Evolutionary conservation across 2,888 invertebrate species (phyloP), one percentile per base, ranked within the genome.

Genomic region (Euspilapteryx auroguttella): DNA sequence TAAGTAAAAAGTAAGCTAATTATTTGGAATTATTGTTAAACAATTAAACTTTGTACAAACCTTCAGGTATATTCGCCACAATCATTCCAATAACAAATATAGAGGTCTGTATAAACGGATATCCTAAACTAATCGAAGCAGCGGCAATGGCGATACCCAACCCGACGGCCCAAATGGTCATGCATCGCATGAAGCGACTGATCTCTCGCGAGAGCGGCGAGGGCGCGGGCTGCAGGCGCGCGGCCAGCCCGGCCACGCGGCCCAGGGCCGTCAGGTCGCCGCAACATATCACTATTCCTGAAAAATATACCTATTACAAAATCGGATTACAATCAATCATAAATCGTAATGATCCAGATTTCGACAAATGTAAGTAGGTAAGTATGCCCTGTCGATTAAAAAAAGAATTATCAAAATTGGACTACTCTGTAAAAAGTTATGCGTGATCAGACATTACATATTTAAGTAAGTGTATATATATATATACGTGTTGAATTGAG

Each of bases 11-110:
- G n/a, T n/a, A n/a, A n/a, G n/a, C n/a, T n/a, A n/a, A n/a, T n/a
- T n/a, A n/a, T n/a, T n/a, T n/a, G n/a, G n/a, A n/a, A n/a, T n/a
- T n/a, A n/a, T n/a, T n/a, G n/a, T n/a, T n/a, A n/a, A n/a, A n/a
- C n/a, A n/a, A n/a, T n/a, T n/a, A n/a, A n/a, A n/a, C n/a, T n/a
- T n/a, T n/a, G n/a, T n/a, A n/a, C n/a, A 5, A 23, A 11, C 11
- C 97, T 82, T 99, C 98, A 33, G 98, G 98, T 47, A 99, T 97
- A 73, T 99, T 99, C 35, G 98, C 98, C 29, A 99, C 98, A 68
- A 99, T 95, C 57, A 99, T 97, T 43, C 79, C 79, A 63, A 99
- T 99, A 39, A 96, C 82, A 81, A 99, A 99, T 62, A 99, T 92
- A 35, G 94, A 94, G 42, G 97, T 96, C 64, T 98, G 96, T 53